Evolutionary conservation across 2,113 vertebrate genomes (phyloP).

Genomic region (Emydocephalus ijimae): DNA sequence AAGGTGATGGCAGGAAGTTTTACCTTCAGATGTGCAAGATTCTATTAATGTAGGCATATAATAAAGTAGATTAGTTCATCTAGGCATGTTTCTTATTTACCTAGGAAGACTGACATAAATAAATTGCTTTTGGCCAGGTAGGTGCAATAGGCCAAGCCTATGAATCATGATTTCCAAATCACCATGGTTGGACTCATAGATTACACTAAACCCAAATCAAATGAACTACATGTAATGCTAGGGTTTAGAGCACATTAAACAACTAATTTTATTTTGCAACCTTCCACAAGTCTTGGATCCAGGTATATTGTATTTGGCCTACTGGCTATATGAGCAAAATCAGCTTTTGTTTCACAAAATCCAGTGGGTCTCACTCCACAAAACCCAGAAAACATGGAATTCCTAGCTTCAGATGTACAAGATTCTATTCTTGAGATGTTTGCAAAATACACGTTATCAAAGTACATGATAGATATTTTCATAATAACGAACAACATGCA

Average conservation of each 20-base stretch:
- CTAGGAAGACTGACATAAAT: background rate
- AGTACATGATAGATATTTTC: background rate
- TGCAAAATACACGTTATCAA: background rate
- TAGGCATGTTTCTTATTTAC: too few species aligned
- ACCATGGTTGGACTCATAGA: background rate
- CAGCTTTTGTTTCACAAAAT: background rate
- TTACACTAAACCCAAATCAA: background rate
- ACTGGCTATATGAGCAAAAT: background rate
- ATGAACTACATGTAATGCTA: background rate
- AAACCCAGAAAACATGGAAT: background rate
- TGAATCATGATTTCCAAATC: background rate
- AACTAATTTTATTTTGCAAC: background rate
- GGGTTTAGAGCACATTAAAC: background rate
- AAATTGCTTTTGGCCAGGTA: background rate
- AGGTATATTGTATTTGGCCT: background rate
- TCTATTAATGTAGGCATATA: too few species aligned
- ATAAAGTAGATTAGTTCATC: too few species aligned
- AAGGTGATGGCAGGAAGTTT: too few species aligned
- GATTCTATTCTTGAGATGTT: background rate
- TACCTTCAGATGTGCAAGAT: too few species aligned
- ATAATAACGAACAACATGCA: background rate
- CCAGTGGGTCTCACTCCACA: background rate
- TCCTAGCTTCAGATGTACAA: background rate
- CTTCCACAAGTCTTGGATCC: background rate
- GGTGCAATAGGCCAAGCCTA: background rate